Conservation (phyloP, 2,797 vertebrate genomes). For the Gambelia wislizenii region DNA sequence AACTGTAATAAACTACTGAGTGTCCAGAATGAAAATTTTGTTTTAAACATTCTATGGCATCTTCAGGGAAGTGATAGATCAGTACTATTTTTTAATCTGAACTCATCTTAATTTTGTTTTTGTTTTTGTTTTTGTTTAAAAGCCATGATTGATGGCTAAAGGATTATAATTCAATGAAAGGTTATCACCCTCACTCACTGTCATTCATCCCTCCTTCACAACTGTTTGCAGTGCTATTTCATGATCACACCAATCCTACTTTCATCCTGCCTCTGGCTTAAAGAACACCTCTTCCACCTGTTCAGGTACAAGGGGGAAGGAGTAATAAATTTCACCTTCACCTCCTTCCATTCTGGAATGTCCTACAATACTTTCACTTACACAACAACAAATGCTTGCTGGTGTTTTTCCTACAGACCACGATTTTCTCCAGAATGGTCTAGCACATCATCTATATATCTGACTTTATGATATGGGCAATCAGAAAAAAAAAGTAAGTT, state of each 20-base stretch:
- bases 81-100: neutral
- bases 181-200: neutral
- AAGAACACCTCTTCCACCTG: slow-evolving; percentile 10
- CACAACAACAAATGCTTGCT: neutral
- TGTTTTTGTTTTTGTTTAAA: slow-evolving; percentile 10
- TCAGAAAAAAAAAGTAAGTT: neutral
- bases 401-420: neutral
- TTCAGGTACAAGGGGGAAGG: neutral
- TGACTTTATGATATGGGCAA: too few species aligned
- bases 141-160: neutral
- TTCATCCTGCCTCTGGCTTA: neutral
- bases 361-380: neutral
- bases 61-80: neutral
- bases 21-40: neutral
- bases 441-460: neutral
- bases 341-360: neutral
- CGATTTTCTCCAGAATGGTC: neutral
- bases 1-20: neutral
- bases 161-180: slow-evolving; percentile 13
- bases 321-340: neutral
- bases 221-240: slow-evolving; percentile 12
- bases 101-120: neutral
- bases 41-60: neutral
- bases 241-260: neutral
- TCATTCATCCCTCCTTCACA: neutral